Conservation (phyloP, 2,888 invertebrate species). For the Dione juno region DNA sequence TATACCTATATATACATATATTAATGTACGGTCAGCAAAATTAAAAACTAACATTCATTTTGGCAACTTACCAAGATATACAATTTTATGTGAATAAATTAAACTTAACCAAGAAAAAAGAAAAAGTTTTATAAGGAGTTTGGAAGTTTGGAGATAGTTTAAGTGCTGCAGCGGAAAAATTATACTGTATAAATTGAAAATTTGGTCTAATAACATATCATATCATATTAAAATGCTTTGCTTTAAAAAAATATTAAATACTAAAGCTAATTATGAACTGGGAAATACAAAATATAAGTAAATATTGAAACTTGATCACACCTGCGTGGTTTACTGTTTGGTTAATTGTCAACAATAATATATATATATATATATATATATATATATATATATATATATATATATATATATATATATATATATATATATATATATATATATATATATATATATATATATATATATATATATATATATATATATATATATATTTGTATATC, state of each 20-base stretch:
- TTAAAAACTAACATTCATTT: not conserved
- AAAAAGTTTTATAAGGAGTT: not conserved
- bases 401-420: too few species aligned
- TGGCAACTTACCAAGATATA: not conserved
- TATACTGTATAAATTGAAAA: slow-evolving; percentile 20
- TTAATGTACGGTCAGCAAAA: not conserved
- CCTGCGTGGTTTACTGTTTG: too few species aligned
- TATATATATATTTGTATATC: too few species aligned
- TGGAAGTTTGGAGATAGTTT: slow-evolving; percentile 15
- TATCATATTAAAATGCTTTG: not conserved
- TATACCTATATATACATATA: not conserved
- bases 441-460: too few species aligned
- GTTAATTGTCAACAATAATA: too few species aligned
- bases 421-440: too few species aligned
- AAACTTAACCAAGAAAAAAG: slow-evolving; percentile 6
- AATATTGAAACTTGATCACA: too few species aligned
- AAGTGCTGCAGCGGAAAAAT: slow-evolving; percentile 23
- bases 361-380: too few species aligned
- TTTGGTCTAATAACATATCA: slow-evolving; percentile 18
- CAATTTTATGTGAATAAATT: not conserved
- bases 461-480: too few species aligned
- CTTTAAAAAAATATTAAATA: not conserved
- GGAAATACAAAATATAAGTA: too few species aligned
- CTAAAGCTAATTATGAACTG: too few species aligned
- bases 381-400: too few species aligned